phyloP scores from a whole-genome alignment of 2,797 vertebrate species.

The Cygnus olor region DNA sequence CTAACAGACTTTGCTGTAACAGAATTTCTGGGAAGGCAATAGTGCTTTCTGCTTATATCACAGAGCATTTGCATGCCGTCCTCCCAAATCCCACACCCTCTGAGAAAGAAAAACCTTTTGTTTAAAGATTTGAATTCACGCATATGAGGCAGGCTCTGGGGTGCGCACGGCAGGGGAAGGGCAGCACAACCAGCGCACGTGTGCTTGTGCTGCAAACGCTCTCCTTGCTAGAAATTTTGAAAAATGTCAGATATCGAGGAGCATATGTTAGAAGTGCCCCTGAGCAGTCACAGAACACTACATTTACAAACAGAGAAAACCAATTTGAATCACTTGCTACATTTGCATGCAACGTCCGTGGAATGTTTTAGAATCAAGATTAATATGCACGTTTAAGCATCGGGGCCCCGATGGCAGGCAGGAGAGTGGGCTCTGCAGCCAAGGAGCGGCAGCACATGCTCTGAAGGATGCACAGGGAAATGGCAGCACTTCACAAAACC shows the following conservation, averaged over 20 bases:
- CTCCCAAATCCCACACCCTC: too few species aligned
- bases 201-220: neutral
- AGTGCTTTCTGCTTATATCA: neutral
- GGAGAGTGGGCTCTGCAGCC: rapidly evolving
- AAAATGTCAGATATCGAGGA: slow-evolving; percentile 41
- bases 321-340: slow-evolving; percentile 39
- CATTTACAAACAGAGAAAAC: slow-evolving; percentile 56
- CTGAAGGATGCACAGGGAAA: neutral
- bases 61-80: neutral
- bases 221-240: slow-evolving; percentile 33
- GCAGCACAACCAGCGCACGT: neutral
- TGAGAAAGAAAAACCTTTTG: neutral
- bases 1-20: neutral
- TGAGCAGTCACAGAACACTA: slow-evolving; percentile 58
- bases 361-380: slow-evolving; percentile 61
- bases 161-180: rapidly evolving
- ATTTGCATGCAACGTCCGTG: slow-evolving; percentile 36
- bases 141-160: rapidly evolving
- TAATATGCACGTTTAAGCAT: slow-evolving; percentile 37
- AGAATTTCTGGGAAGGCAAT: neutral
- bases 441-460: rapidly evolving
- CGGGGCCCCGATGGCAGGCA: neutral
- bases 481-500: neutral
- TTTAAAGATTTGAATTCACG: neutral
- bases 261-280: slow-evolving; percentile 35